Evolutionary conservation across 1,140 invertebrate species (phyloP), one percentile per base, ranked within the genome.

Genomic region (Linepithema humile): DNA sequence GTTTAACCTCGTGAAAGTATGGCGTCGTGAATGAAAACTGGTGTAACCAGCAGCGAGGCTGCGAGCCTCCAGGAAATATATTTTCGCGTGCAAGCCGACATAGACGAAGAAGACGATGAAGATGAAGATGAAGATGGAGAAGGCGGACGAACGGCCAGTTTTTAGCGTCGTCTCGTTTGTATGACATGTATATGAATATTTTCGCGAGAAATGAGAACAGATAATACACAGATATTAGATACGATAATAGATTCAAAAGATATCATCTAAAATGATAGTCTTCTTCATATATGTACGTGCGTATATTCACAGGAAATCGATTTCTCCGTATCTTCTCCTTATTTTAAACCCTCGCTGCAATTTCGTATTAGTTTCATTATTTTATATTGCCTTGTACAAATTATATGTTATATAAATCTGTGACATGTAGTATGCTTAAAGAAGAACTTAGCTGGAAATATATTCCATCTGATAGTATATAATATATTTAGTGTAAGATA

Each of bases 1-100:
- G 87, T 87, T 88, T 87, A 87, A 82, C 82, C 26, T 73, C 48
- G 85, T 69, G 87, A 75, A 84, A 85, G 87, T 82, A 72, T 50
- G 77, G 55, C 57, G 75, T 23, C 59, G 82, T 55, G 82, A 80
- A 87, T 87, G 85, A 87, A 86, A 87, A 88, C 82, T 75, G 60
- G 85, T 67, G 60, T 65, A 77, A 74, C 82, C 50, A 38, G 57
- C 72, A 78, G 60, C 43, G 57, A 82, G 38, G 17, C n/a, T 35
- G 9, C 32, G 65, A 45, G 20, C 60, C 69, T 70, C 38, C 45
- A 87, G 77, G 75, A 85, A 85, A 87, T 85, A 82, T 82, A 85
- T 82, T 87, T 87, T 85, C 60, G 59, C 75, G 48, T 62, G 55
- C 29, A 57, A 82, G 9, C 40, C 55, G 74, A 64, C 29, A 43